Evolutionary conservation across 2,113 vertebrate species (phyloP).

Genomic region (Tachuris rubrigastra): DNA sequence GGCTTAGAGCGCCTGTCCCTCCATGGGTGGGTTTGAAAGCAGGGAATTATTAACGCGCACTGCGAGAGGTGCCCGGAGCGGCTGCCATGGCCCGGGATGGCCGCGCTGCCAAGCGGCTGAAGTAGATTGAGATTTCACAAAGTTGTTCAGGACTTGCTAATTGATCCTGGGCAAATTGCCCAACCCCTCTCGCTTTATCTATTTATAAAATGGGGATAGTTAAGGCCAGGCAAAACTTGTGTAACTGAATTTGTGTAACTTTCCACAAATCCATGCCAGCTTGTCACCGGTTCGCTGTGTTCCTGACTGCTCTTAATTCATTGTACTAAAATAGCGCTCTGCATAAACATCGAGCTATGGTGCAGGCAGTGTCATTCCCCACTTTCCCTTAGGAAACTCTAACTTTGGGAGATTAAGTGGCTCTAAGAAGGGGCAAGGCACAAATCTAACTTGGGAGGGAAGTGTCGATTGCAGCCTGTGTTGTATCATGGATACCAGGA

Average conservation of each 20-base stretch:
- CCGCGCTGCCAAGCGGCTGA: background rate
- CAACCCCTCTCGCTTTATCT: slow-evolving; percentile 35
- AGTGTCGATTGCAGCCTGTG: rapidly evolving
- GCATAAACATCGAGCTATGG: background rate
- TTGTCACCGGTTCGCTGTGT: slow-evolving; percentile 49
- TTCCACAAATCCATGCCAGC: slow-evolving; percentile 65
- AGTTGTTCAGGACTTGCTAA: slow-evolving; percentile 37
- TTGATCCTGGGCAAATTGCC: slow-evolving; percentile 57
- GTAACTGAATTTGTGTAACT: slow-evolving; percentile 69
- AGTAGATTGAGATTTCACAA: slow-evolving; percentile 16
- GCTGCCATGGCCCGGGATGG: background rate
- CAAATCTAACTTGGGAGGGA: background rate
- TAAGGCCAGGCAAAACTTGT: slow-evolving; percentile 57
- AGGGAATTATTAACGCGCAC: rapidly evolving
- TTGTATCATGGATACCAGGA: background rate
- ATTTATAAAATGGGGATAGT: slow-evolving; percentile 60
- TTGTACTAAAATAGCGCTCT: slow-evolving; percentile 33
- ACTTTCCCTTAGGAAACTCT: slow-evolving; percentile 5
- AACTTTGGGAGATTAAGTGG: background rate
- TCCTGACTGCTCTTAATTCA: slow-evolving; percentile 63
- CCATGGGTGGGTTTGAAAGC: background rate
- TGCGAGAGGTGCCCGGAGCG: rapidly evolving
- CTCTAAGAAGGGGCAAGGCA: background rate
- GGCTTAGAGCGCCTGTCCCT: background rate
- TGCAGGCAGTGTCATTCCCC: background rate